phyloP scores from a whole-genome alignment of 2,888 invertebrate species.

The Heliconius sara region DNA sequence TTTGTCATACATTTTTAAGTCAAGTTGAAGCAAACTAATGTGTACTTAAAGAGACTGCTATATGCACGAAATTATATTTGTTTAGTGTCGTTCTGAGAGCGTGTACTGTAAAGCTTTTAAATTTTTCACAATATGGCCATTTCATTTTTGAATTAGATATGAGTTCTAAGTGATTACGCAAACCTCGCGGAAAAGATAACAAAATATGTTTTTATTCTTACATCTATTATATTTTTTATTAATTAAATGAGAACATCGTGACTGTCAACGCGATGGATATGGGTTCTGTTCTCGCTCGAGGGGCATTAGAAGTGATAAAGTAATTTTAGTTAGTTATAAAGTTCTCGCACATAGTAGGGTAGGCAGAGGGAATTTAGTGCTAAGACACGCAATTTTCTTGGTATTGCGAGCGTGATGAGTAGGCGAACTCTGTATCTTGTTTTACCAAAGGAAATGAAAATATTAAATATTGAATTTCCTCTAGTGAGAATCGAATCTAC shows the following conservation, averaged over 20 bases:
- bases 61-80: slow-evolving; percentile 25
- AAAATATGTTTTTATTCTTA: background rate
- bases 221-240: background rate
- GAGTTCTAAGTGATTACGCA: background rate
- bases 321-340: no score
- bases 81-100: slow-evolving; percentile 2
- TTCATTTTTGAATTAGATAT: slow-evolving; percentile 13
- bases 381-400: no score
- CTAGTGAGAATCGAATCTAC: no score
- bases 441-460: no score
- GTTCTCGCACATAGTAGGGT: no score
- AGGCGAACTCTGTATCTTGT: no score
- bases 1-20: slow-evolving; percentile 43
- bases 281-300: no score
- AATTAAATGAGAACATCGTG: background rate
- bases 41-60: slow-evolving; percentile 31
- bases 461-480: no score
- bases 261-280: no score
- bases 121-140: background rate
- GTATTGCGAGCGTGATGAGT: no score
- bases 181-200: background rate
- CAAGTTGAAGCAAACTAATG: slow-evolving; percentile 33
- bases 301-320: no score
- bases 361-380: no score
- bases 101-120: background rate